Percentiles rank a stretch among this genome's conserved stretches.
Conservation (phyloP, 2,113 vertebrate genomes). For the Daubentonia madagascariensis region DNA sequence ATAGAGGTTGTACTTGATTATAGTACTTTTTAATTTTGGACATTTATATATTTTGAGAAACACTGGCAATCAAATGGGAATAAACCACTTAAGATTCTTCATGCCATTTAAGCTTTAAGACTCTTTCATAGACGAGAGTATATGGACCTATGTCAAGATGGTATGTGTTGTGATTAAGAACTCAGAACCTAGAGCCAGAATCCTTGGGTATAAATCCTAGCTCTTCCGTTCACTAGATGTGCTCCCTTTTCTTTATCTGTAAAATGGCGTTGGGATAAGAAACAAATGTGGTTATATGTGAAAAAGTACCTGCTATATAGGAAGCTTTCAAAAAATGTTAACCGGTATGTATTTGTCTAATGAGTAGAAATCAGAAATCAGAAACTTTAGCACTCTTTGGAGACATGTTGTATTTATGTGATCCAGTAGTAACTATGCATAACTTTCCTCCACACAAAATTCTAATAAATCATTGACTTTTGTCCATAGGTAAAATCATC, state of each 20-base stretch:
- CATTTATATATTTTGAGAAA: background rate
- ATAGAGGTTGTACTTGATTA: no score
- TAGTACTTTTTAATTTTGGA: background rate
- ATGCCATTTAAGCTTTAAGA: background rate
- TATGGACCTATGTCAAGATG: background rate
- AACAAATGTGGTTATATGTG: background rate
- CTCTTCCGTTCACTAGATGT: background rate
- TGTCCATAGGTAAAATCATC: background rate
- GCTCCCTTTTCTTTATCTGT: background rate
- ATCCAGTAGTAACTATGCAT: background rate
- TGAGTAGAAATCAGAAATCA: background rate
- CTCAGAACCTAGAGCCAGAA: background rate
- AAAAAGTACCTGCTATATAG: background rate
- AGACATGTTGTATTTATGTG: background rate
- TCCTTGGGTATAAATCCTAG: background rate
- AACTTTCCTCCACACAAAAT: rapidly evolving
- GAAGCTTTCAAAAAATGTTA: background rate
- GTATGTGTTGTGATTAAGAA: background rate
- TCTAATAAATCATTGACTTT: background rate
- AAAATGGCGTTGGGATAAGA: background rate
- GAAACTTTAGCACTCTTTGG: background rate
- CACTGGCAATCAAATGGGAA: background rate
- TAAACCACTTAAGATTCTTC: background rate
- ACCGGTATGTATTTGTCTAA: background rate
- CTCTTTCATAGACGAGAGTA: background rate